Conservation (phyloP, 2,888 invertebrate species). For the Cantharis flavilabris region DNA sequence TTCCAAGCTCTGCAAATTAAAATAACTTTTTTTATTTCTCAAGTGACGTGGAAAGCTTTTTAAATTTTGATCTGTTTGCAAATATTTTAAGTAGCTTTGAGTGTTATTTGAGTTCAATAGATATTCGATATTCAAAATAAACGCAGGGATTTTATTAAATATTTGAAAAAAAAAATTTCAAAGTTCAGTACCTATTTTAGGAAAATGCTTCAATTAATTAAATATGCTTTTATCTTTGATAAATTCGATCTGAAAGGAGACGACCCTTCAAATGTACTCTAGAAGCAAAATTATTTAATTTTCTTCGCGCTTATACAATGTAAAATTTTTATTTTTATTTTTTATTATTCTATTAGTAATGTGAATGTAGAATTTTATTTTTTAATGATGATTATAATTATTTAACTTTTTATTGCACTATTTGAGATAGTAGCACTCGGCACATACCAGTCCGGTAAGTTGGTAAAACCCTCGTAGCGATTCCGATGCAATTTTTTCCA, state of each 20-base stretch:
- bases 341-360: neutral
- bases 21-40: neutral
- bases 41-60: neutral
- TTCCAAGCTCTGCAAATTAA: neutral
- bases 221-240: neutral
- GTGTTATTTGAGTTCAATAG: neutral
- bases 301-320: neutral
- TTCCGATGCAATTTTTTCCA: neutral
- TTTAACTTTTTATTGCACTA: constrained; percentile 17
- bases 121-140: neutral
- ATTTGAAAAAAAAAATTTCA: neutral
- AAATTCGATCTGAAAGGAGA: neutral
- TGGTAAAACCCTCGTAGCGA: neutral
- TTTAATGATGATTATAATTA: neutral
- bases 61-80: neutral
- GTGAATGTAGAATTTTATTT: neutral
- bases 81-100: neutral
- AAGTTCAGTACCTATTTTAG: neutral
- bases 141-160: neutral
- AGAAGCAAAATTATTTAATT: neutral
- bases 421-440: constrained; percentile 28
- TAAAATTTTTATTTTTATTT: neutral
- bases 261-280: neutral
- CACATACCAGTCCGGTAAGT: constrained; percentile 24
- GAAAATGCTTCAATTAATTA: neutral